Evolutionary conservation across 2,113 vertebrate species (phyloP).

Genomic region (Heterotilapia buettikoferi): DNA sequence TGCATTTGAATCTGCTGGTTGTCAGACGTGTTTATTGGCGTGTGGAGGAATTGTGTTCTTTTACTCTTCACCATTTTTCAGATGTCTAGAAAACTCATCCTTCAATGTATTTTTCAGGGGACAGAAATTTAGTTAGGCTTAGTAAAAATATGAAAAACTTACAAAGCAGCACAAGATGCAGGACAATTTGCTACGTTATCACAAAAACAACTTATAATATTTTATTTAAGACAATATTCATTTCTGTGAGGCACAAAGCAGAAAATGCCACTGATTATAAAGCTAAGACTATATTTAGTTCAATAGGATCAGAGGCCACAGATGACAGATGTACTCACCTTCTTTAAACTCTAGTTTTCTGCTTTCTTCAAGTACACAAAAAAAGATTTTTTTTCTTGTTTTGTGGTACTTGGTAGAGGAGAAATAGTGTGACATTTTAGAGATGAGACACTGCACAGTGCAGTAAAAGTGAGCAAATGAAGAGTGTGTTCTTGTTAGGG

Average conservation of each 20-base stretch:
- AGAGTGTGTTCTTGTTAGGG: not conserved
- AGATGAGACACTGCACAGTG: not conserved
- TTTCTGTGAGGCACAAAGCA: not conserved
- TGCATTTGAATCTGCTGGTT: not conserved
- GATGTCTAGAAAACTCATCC: not conserved
- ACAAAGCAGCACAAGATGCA: not conserved
- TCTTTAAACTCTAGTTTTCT: not conserved
- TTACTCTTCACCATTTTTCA: not conserved
- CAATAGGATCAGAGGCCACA: not conserved
- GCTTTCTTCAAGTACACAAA: not conserved
- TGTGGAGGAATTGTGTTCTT: not conserved
- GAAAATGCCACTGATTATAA: not conserved
- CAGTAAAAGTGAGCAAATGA: not conserved
- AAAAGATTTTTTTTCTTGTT: not conserved
- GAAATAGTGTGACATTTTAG: not conserved
- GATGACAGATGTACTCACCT: slow-evolving; percentile 15
- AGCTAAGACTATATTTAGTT: not conserved
- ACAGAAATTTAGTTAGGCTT: not conserved
- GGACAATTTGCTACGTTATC: not conserved
- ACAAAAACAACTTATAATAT: not conserved
- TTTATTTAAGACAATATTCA: not conserved
- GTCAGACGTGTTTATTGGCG: not conserved
- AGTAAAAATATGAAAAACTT: not conserved
- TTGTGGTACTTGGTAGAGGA: not conserved
- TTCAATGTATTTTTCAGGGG: not conserved